Evolutionary conservation across 2,888 invertebrate species (phyloP).

Genomic region (Idaea aversata): DNA sequence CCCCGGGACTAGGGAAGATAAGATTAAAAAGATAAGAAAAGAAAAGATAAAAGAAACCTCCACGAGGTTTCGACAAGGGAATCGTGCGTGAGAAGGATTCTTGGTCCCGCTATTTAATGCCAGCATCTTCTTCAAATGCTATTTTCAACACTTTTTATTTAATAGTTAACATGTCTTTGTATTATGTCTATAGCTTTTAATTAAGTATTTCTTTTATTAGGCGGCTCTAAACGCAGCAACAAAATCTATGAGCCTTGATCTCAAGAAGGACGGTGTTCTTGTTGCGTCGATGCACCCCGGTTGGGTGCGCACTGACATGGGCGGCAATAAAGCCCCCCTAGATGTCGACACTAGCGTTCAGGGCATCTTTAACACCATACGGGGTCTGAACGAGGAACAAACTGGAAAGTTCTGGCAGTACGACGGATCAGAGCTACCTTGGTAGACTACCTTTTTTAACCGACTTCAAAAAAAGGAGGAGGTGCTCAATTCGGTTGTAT

Average conservation of each 20-base stretch:
- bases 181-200: too few species aligned
- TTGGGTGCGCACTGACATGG: slow-evolving; percentile 95
- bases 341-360: slow-evolving; percentile 84
- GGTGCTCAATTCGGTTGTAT: too few species aligned
- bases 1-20: too few species aligned
- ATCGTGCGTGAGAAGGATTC: too few species aligned
- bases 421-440: slow-evolving; percentile 86
- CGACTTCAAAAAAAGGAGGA: background rate
- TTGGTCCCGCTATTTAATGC: too few species aligned
- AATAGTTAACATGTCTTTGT: too few species aligned
- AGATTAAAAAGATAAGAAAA: too few species aligned
- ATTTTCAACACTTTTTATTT: too few species aligned
- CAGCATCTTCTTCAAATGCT: too few species aligned
- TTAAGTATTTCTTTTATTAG: slow-evolving; percentile 79
- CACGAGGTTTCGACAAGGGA: too few species aligned
- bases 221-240: slow-evolving; percentile 93
- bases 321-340: slow-evolving; percentile 89
- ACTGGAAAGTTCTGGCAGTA: slow-evolving; percentile 90
- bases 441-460: slow-evolving; percentile 70
- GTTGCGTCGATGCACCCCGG: slow-evolving; percentile 91
- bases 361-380: slow-evolving; percentile 84
- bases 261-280: slow-evolving; percentile 87
- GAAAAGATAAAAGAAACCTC: too few species aligned
- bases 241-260: slow-evolving; percentile 90
- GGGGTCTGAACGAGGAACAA: slow-evolving; percentile 81